Evolutionary conservation across 2,797 vertebrate species (phyloP).

Genomic region (Phoxinus dragarum): DNA sequence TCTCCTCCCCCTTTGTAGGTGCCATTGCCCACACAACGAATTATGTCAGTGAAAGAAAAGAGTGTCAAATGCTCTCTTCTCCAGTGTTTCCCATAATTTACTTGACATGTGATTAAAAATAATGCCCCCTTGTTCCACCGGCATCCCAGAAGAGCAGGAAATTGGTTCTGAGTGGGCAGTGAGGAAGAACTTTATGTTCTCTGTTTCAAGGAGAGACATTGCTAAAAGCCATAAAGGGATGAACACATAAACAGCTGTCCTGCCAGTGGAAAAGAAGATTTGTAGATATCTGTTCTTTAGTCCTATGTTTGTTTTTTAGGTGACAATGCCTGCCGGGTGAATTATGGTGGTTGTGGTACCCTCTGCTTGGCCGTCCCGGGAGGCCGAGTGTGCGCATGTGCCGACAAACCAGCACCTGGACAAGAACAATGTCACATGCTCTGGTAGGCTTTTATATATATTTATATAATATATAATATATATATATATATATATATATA

Average conservation of each 20-base stretch:
- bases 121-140: constrained; percentile 50
- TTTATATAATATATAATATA: not conserved
- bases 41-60: constrained; percentile 71
- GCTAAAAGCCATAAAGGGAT: constrained; percentile 48
- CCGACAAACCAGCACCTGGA: constrained; percentile 96
- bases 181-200: constrained; percentile 58
- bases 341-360: constrained; percentile 94
- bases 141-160: constrained; percentile 52
- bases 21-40: constrained; percentile 74
- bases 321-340: constrained; percentile 94
- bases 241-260: constrained; percentile 53
- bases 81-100: constrained; percentile 69
- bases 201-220: constrained; percentile 49
- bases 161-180: constrained; percentile 62
- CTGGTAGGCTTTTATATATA: constrained; percentile 78
- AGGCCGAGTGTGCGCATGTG: constrained; percentile 95
- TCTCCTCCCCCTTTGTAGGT: constrained; percentile 51
- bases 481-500: not conserved
- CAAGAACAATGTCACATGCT: constrained; percentile 93
- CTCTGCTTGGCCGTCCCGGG: constrained; percentile 95
- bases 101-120: constrained; percentile 65
- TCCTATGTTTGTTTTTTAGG: constrained; percentile 80
- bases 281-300: constrained; percentile 67
- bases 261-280: constrained; percentile 40
- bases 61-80: constrained; percentile 71